These are phyloP conservation scores for Mus spicilegus DNA, from an alignment of 2,113 vertebrate genomes.

Conservation along the genomic window DNA sequence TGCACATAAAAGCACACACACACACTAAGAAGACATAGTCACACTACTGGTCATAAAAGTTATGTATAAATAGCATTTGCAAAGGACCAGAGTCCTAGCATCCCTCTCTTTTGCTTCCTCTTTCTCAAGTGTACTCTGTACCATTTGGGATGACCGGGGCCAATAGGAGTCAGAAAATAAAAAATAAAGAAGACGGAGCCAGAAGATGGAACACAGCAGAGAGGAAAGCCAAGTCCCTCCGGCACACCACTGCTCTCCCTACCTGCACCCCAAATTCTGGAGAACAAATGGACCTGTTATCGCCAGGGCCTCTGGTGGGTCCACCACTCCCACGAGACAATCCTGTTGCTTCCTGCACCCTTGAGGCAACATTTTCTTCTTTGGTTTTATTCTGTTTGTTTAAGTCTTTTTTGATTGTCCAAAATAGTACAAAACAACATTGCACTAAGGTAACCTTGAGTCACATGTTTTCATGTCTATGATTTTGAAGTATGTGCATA, in stretches of 20 bases:
- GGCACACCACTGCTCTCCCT: not conserved
- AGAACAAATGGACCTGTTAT: not conserved
- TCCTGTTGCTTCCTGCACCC: not conserved
- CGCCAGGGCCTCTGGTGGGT: not conserved
- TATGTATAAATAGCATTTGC: not conserved
- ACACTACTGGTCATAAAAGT: not conserved
- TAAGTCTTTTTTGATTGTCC: not conserved
- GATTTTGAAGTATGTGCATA: not conserved
- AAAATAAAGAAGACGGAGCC: not conserved
- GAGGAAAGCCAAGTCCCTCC: not conserved
- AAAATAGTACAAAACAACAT: not conserved
- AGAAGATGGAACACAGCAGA: slow-evolving; percentile 43
- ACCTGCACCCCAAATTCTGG: not conserved
- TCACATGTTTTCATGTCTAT: not conserved
- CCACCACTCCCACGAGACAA: not conserved
- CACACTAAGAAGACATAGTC: not conserved
- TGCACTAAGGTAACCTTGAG: not conserved
- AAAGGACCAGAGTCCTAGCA: not conserved
- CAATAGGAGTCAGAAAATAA: not conserved
- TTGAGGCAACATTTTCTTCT: not conserved
- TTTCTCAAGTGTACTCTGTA: not conserved
- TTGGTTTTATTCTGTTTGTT: not conserved
- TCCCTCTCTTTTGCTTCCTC: not conserved
- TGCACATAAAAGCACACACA: not conserved
- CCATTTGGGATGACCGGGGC: not conserved